A percentile compares a stretch with the other conserved stretches of the same genome.
These are phyloP conservation scores for Calliopsis andreniformis DNA, from an alignment of 1,140 invertebrate genomes.

Conservation along the genomic window DNA sequence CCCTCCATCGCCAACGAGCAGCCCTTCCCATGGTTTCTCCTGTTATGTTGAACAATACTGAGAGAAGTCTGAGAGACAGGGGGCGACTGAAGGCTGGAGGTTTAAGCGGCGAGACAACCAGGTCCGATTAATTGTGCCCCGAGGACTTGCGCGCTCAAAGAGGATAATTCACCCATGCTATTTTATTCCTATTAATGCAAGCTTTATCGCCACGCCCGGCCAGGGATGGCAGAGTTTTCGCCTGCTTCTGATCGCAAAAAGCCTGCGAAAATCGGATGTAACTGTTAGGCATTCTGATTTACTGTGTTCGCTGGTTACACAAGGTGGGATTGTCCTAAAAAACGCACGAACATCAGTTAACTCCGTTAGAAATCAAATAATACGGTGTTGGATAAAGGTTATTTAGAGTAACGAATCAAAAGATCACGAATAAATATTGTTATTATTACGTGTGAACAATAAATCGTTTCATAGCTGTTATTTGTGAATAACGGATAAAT, in stretches of 20 bases:
- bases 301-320: too few relatives aligned
- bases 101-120: slow-evolving; percentile 56
- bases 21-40: background rate
- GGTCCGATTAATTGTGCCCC: slow-evolving; percentile 72
- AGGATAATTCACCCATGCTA: slow-evolving; percentile 64
- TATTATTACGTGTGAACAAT: too few relatives aligned
- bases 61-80: slow-evolving; percentile 33
- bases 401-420: too few relatives aligned
- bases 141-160: slow-evolving; percentile 62
- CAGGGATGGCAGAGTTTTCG: slow-evolving; percentile 3
- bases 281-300: too few relatives aligned
- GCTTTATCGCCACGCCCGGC: slow-evolving; percentile 16
- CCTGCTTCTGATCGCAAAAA: slow-evolving; percentile 12
- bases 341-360: too few relatives aligned
- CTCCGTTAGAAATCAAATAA: too few relatives aligned
- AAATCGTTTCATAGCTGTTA: too few relatives aligned
- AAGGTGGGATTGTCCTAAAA: too few relatives aligned
- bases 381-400: too few relatives aligned
- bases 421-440: too few relatives aligned
- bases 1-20: background rate
- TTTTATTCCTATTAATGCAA: slow-evolving; percentile 54
- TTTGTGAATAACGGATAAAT: too few relatives aligned
- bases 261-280: too few relatives aligned
- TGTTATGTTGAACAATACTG: slow-evolving; percentile 52
- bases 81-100: slow-evolving; percentile 7